Evolutionary conservation across 2,888 invertebrate species (phyloP), one percentile per base, ranked within the genome.

Genomic region (Eupithecia insigniata): DNA sequence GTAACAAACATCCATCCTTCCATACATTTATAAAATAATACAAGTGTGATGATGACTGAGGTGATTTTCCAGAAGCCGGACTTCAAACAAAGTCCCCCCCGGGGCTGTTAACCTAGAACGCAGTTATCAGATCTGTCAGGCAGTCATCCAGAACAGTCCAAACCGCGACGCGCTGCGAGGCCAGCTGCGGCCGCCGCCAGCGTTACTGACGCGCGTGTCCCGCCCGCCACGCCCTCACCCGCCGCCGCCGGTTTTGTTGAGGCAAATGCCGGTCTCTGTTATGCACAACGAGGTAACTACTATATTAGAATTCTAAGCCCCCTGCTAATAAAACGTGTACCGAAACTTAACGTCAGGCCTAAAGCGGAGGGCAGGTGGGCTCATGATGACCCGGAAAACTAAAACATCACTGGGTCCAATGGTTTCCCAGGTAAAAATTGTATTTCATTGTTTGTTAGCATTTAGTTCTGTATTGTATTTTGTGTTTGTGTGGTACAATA

Each of bases 121-220:
- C 71, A 99, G 99, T 87, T 98, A 98, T 90, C 98, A 99, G 92
- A 99, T 99, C 82, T 98, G 98, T 84, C 97, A 97, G 90, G 97
- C 97, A 61, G 97, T 97, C n/a, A 98, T 99, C 78, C 98, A 98
- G 91, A 98, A 98, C 89, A 98, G 98, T 86, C 98, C 98, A 0
- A 98, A 98, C 92, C 95, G 98, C 26, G 98, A 98, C 86, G 98
- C 98, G 82, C 90, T 98, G 66, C 96, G 97, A 72, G 97, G 97
- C 8, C 98, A 98, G 87, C 90, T 98, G 81, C 96, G 98, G 78
- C 98, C 98, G 61, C 98, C 98, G 18, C 97, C 98, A 3, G 97
- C 97, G 74, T 93, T 97, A 75, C 92, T 97, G 67, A 95, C 95
- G 30, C 93, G 90, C 79, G 87, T 94, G 78, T 69, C 92, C 80